Percentiles rank a stretch among this genome's conserved stretches.
Evolutionary conservation across 1,140 invertebrate species (phyloP).

Genomic region (Hycleus phaleratus): DNA sequence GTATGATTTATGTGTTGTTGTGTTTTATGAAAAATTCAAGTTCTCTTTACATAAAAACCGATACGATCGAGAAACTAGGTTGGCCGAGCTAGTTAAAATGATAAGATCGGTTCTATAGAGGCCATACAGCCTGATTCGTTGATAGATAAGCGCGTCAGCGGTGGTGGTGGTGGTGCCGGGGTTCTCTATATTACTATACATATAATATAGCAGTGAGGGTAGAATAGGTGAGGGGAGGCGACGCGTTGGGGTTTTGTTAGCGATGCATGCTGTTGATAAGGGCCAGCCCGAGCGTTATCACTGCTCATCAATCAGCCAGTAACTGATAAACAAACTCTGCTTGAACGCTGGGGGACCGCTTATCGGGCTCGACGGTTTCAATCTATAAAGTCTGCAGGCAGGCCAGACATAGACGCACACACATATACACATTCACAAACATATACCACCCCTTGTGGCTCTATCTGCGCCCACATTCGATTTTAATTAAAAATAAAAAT

Average conservation of each 20-base stretch:
- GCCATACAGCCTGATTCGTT: conserved; percentile 32
- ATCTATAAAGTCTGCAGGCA: conserved; percentile 31
- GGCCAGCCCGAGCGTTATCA: conserved; percentile 35
- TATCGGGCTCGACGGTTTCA: conserved; percentile 34
- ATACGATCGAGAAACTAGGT: conserved; percentile 28
- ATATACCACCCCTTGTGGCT: conserved; percentile 3
- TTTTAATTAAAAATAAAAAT: conserved; percentile 16
- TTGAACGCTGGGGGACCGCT: conserved; percentile 33
- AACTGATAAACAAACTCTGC: conserved; percentile 38
- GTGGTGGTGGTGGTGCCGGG: conserved; percentile 1
- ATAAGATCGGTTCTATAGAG: conserved; percentile 33
- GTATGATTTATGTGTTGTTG: conserved; percentile 24
- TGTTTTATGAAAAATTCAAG: conserved; percentile 30
- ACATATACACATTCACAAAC: no score
- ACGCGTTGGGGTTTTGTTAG: conserved; percentile 17
- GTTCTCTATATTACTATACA: no score
- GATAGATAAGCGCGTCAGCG: conserved; percentile 19
- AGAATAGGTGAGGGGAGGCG: conserved; percentile 11
- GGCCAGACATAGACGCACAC: no score
- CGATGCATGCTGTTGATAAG: conserved; percentile 35
- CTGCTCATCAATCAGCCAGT: conserved; percentile 36
- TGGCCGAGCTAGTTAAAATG: conserved; percentile 33
- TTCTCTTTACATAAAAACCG: conserved; percentile 18
- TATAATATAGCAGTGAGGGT: no score
- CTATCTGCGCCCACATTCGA: conserved; percentile 11